phyloP scores from a whole-genome alignment of 2,888 invertebrate species.

The Drosophila colorata region DNA sequence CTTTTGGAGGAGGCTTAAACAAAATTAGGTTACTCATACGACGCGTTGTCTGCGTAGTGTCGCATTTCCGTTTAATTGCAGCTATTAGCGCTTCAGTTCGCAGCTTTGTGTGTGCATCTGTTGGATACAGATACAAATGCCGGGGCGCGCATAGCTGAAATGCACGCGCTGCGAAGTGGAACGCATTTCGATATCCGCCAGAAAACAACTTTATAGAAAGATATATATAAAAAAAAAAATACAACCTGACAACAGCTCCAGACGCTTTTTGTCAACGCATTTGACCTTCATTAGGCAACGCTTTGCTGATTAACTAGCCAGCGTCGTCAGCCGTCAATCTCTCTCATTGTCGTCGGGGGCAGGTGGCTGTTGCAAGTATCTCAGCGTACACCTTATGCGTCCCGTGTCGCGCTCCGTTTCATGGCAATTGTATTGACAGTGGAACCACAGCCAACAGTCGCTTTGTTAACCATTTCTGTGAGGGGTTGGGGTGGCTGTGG shows the following conservation, averaged over 20 bases:
- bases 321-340: conserved; percentile 23
- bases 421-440: conserved; percentile 68
- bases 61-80: conserved; percentile 46
- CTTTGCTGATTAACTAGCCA: conserved; percentile 51
- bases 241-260: conserved; percentile 10
- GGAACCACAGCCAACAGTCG: conserved; percentile 46
- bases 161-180: conserved; percentile 84
- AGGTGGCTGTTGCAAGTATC: conserved; percentile 33
- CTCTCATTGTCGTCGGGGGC: conserved; percentile 7
- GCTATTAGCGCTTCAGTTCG: conserved; percentile 36
- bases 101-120: conserved; percentile 33
- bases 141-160: conserved; percentile 58
- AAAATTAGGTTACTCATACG: conserved; percentile 60
- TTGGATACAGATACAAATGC: conserved; percentile 27
- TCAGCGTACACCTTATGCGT: conserved; percentile 14
- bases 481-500: neutral
- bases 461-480: conserved; percentile 36
- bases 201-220: conserved; percentile 17
- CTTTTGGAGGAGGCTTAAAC: neutral
- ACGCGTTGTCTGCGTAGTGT: conserved; percentile 23
- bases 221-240: neutral
- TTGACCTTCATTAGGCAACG: conserved; percentile 68
- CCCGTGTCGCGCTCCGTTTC: conserved; percentile 30
- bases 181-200: conserved; percentile 84
- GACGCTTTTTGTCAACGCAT: conserved; percentile 44